A percentile compares a stretch with the other conserved stretches of the same genome.
These are phyloP conservation scores for Sarcophaga bullata DNA, from an alignment of 1,140 invertebrate species.

Conservation along the genomic window DNA sequence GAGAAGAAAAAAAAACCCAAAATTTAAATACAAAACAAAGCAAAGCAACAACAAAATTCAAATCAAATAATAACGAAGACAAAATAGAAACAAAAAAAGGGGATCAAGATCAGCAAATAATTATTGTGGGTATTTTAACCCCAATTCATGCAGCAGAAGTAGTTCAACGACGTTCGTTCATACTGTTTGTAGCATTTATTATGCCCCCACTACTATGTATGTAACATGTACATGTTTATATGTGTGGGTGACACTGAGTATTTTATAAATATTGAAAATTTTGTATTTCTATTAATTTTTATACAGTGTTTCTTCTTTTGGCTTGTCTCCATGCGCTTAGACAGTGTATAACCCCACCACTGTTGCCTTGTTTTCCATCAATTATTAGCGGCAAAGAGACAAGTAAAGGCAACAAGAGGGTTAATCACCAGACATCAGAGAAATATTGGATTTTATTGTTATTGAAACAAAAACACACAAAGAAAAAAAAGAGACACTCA, in stretches of 20 bases:
- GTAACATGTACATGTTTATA: neutral
- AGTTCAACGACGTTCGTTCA: neutral
- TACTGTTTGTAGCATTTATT: neutral
- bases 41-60: no score
- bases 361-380: no score
- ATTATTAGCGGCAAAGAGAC: no score
- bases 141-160: neutral
- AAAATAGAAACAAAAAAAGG: constrained; percentile 4
- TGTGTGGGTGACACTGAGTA: no score
- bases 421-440: constrained; percentile 10
- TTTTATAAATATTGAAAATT: neutral
- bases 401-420: neutral
- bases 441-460: neutral
- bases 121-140: constrained; percentile 21
- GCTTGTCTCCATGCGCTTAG: neutral
- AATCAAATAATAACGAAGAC: neutral
- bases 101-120: constrained; percentile 3
- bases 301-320: neutral
- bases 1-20: no score
- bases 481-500: neutral
- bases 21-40: no score
- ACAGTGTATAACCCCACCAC: no score
- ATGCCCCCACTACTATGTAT: neutral
- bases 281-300: constrained; percentile 20
- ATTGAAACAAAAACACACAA: neutral